Evolutionary conservation across 2,797 vertebrate species (phyloP), one percentile per base, ranked within the genome.

Genomic region (Tachyglossus aculeatus): DNA sequence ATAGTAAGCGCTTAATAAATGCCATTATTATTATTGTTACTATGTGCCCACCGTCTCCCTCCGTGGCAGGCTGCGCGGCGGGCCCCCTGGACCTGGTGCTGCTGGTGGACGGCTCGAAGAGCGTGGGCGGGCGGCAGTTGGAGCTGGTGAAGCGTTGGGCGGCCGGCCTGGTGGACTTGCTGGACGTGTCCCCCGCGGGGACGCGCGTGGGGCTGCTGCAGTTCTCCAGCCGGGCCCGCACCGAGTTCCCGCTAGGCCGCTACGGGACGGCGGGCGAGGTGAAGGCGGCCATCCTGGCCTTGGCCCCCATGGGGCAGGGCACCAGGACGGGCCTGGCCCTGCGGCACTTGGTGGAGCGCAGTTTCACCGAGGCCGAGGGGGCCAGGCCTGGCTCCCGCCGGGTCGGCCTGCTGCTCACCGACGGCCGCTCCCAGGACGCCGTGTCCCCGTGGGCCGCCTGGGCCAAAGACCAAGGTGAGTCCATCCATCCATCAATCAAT

Each of bases 111-210:
- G 97, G 98, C 38, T 99, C 98, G 71, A 99, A 99, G 86, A 99
- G 98, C 0, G 96, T 99, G 19, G 94, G 96, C 1, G 97, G 98
- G 0, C 96, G 98, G 37, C 98, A 99, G 82, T 99, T 99, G 2
- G 95, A 98, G 89, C 93, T 99, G 34, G 96, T 99, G 75, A 99
- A 99, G 86, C 93, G 97, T 92, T 99, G 99, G 81, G 97, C 99
- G 32, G 95, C 95, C 3, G 93, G 96, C 84, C 95, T 99, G 0
- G 97, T 99, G 90, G 98, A 98, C 85, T 94, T 96, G 41, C 90
- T 99, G 82, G 97, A 98, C 2, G 92, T 99, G 73, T 98, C 97
- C 1, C 81, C 91, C 3, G 94, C 95, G 0, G 96, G 96, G 40
- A 98, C 97, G 0, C 95, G 93, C 0, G 93, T 99, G 4, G 97